Conservation (phyloP, 2,113 vertebrate species). For the Podiceps cristatus region DNA sequence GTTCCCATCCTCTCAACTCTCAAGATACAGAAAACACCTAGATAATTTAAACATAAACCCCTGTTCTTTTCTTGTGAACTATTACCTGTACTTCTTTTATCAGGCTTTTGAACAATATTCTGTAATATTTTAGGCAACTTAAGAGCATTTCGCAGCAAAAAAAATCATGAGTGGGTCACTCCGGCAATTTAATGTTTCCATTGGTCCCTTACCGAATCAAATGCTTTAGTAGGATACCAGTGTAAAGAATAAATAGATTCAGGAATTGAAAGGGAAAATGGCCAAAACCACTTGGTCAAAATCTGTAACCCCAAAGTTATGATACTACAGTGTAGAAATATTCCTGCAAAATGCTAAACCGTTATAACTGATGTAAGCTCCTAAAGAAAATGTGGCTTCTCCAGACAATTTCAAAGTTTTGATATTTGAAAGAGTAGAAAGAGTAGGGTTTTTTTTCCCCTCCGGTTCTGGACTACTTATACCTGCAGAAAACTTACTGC, state of each 20-base stretch:
- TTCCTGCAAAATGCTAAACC: not conserved
- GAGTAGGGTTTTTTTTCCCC: accelerated
- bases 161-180: not conserved
- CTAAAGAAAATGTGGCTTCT: not conserved
- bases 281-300: not conserved
- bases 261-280: not conserved
- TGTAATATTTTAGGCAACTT: not conserved
- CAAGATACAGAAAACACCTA: not conserved
- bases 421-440: not conserved
- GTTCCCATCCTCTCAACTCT: not conserved
- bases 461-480: not conserved
- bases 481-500: not conserved
- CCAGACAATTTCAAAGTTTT: not conserved
- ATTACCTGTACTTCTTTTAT: not conserved
- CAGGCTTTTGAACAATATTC: not conserved
- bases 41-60: not conserved
- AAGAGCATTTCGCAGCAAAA: not conserved
- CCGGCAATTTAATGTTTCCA: not conserved
- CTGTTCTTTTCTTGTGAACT: not conserved
- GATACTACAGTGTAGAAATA: not conserved
- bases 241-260: not conserved
- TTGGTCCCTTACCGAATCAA: not conserved
- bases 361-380: not conserved
- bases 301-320: not conserved
- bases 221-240: not conserved